Percentiles rank a stretch among this genome's conserved stretches.
These are phyloP conservation scores for Nesospiza acunhae DNA, from an alignment of 2,113 vertebrate species.

Conservation along the genomic window DNA sequence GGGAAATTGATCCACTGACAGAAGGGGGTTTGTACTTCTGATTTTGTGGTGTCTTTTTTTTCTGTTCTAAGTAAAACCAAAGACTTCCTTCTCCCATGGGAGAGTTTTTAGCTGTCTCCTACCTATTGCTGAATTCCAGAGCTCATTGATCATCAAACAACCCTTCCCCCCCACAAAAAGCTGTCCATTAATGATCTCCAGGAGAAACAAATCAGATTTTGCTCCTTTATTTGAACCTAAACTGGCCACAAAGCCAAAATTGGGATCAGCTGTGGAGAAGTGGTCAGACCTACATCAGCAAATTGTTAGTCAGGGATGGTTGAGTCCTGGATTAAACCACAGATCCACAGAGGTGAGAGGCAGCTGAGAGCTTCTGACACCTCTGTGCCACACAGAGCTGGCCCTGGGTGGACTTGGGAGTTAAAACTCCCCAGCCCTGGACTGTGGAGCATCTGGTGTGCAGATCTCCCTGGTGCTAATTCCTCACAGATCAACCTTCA, in stretches of 20 bases:
- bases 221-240: neutral
- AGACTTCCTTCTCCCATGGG: neutral
- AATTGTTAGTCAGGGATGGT: neutral
- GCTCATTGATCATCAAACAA: neutral
- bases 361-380: neutral
- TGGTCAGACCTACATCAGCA: neutral
- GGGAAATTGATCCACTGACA: neutral
- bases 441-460: neutral
- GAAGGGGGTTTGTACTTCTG: neutral
- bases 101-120: neutral
- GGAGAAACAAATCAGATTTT: neutral
- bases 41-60: neutral
- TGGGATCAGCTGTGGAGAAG: neutral
- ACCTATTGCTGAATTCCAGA: neutral
- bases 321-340: neutral
- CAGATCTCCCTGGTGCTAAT: neutral
- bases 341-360: neutral
- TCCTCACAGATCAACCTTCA: slow-evolving; percentile 9
- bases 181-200: neutral
- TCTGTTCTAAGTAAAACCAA: neutral
- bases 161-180: neutral
- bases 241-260: neutral
- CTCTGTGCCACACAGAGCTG: neutral
- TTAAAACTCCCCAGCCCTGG: neutral
- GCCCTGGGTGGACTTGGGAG: neutral